Conservation (phyloP, 2,797 vertebrate genomes). For the Nasua narica region DNA sequence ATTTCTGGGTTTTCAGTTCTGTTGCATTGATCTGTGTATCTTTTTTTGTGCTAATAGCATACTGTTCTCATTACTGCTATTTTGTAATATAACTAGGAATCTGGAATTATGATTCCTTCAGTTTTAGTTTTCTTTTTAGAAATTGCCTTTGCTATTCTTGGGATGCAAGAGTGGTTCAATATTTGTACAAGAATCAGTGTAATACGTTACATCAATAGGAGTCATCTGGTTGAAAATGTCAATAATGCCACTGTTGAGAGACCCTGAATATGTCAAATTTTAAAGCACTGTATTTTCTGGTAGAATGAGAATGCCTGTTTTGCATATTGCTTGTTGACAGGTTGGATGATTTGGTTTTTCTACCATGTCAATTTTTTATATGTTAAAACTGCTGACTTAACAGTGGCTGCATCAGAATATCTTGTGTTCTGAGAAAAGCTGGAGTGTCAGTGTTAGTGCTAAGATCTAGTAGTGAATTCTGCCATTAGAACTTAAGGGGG, state of each 20-base stretch:
- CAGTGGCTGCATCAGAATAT: neutral
- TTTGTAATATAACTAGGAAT: neutral
- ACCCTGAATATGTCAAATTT: neutral
- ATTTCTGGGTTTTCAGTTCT: neutral
- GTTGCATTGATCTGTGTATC: neutral
- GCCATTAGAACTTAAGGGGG: neutral
- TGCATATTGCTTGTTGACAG: neutral
- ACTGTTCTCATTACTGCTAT: neutral
- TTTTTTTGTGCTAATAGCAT: neutral
- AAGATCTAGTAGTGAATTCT: neutral
- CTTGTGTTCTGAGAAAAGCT: neutral
- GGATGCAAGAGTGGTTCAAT: neutral
- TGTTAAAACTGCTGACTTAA: neutral
- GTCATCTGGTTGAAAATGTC: neutral
- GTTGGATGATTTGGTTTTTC: neutral
- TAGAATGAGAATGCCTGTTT: constrained; percentile 5
- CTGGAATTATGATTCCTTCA: neutral
- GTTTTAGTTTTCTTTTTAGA: neutral
- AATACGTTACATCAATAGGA: neutral
- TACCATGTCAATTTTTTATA: neutral
- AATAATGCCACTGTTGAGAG: neutral
- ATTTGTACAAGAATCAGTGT: neutral
- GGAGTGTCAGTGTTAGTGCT: neutral
- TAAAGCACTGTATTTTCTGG: neutral
- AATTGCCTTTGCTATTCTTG: neutral